Percentiles rank a stretch among this genome's conserved stretches.
Evolutionary conservation across 2,888 invertebrate genomes (phyloP).

Genomic region (Pristionchus japonicus): DNA sequence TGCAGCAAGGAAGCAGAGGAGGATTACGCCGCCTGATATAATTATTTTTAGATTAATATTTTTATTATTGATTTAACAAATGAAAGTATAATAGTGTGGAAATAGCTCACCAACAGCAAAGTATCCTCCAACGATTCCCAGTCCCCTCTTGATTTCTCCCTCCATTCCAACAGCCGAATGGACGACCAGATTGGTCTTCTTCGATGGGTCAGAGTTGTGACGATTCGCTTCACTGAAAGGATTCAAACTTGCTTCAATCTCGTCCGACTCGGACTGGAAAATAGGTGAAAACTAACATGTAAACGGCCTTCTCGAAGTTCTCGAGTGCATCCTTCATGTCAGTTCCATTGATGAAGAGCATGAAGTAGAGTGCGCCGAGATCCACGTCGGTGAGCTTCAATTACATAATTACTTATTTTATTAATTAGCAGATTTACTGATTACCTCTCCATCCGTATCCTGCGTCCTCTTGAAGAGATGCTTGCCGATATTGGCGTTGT

Average conservation of each 20-base stretch:
- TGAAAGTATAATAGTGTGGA: no score
- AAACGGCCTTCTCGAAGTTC: conserved; percentile 54
- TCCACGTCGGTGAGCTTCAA: conserved; percentile 46
- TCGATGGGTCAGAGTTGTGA: conserved; percentile 51
- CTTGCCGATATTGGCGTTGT: conserved; percentile 65
- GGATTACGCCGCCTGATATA: neutral
- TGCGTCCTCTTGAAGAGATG: conserved; percentile 55
- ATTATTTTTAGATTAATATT: neutral
- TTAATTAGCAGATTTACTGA: neutral
- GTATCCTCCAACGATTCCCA: neutral
- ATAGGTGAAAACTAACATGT: conserved; percentile 40
- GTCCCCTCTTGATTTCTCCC: conserved; percentile 30
- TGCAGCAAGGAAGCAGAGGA: neutral
- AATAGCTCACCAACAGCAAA: neutral
- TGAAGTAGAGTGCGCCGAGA: conserved; percentile 59
- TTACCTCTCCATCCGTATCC: conserved; percentile 42
- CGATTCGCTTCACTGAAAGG: conserved; percentile 51
- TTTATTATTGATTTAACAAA: neutral
- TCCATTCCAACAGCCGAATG: conserved; percentile 59
- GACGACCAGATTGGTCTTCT: conserved; percentile 51
- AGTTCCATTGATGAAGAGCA: conserved; percentile 60
- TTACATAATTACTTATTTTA: neutral
- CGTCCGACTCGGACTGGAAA: neutral
- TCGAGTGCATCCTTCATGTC: conserved; percentile 52
- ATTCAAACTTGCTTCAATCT: neutral